A percentile compares a stretch with the other conserved stretches of the same genome.
Conservation (phyloP, 2,797 vertebrate genomes). For the Sphenopsis melanotis region DNA sequence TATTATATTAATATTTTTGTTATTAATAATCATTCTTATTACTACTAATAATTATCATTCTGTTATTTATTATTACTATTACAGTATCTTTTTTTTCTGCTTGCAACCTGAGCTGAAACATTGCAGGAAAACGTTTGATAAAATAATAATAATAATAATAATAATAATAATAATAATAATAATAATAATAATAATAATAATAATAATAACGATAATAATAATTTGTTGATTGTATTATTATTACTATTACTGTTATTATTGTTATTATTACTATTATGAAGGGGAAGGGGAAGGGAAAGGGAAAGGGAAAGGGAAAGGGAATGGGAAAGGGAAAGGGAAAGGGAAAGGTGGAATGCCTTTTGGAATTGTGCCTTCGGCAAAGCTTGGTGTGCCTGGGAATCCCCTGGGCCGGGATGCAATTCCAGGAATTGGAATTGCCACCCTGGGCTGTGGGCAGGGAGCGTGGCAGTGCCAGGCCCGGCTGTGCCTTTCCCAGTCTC, state of each 20-base stretch:
- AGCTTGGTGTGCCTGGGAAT: background rate
- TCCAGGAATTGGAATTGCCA: accelerated
- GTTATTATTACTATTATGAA: background rate
- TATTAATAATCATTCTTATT: too few relatives aligned
- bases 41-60: too few relatives aligned
- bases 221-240: too few relatives aligned
- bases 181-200: too few relatives aligned
- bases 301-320: background rate
- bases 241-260: background rate
- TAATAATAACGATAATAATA: too few relatives aligned
- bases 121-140: background rate
- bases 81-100: background rate
- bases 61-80: background rate
- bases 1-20: background rate
- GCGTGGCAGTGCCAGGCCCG: accelerated
- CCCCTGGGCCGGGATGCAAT: accelerated
- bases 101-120: background rate
- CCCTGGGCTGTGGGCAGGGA: accelerated
- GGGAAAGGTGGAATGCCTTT: background rate
- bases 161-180: too few relatives aligned
- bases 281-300: background rate
- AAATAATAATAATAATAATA: too few relatives aligned
- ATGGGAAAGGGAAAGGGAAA: background rate
- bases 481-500: background rate
- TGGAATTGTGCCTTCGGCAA: background rate